Conservation (phyloP, 1,140 invertebrate genomes). For the Diploscapter pachys region DNA sequence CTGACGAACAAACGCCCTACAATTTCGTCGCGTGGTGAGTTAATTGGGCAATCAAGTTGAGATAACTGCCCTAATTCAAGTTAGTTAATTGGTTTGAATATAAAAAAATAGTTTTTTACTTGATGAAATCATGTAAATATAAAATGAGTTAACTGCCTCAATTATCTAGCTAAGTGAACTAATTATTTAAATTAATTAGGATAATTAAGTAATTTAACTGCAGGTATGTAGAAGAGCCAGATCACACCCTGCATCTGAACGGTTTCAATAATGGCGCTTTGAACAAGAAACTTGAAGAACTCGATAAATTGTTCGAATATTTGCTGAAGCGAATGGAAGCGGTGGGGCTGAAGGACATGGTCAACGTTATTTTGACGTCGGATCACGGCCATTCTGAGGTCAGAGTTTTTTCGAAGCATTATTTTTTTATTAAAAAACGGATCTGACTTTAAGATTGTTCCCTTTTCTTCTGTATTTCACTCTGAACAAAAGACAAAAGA, state of each 20-base stretch:
- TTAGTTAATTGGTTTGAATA: not conserved
- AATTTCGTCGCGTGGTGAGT: slow-evolving; percentile 27
- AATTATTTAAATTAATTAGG: not conserved
- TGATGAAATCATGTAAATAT: too few relatives aligned
- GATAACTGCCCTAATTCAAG: not conserved
- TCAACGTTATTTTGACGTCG: slow-evolving; percentile 30
- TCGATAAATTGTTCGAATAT: slow-evolving; percentile 22
- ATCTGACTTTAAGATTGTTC: not conserved
- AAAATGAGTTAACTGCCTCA: too few relatives aligned
- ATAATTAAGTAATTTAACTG: not conserved
- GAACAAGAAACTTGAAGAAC: slow-evolving; percentile 19
- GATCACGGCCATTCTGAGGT: slow-evolving; percentile 35
- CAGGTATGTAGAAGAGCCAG: slow-evolving; percentile 31
- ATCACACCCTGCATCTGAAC: slow-evolving; percentile 31
- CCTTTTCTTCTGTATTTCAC: not conserved
- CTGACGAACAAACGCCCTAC: slow-evolving; percentile 8
- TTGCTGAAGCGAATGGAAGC: slow-evolving; percentile 21
- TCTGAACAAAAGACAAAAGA: not conserved
- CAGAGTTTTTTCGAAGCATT: not conserved
- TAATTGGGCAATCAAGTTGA: not conserved
- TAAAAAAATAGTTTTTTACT: too few relatives aligned
- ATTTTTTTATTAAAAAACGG: not conserved
- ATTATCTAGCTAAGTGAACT: too few relatives aligned
- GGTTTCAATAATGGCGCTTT: slow-evolving; percentile 27
- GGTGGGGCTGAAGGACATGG: slow-evolving; percentile 6